Conservation (phyloP, 2,113 vertebrate species). For the Rhinolophus ferrumequinum region DNA sequence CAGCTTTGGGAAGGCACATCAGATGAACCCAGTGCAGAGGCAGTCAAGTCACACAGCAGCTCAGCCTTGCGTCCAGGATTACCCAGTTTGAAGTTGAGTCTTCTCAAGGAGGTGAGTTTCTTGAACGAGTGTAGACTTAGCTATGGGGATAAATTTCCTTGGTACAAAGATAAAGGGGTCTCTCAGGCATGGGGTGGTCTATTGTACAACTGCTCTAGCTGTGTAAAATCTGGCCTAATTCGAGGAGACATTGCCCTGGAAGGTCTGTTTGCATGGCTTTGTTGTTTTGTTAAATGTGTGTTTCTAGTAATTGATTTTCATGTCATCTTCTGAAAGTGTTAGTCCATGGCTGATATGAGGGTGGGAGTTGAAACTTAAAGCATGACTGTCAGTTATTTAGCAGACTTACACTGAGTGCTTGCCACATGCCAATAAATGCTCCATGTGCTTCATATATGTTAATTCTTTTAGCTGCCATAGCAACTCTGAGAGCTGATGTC, state of each 20-base stretch:
- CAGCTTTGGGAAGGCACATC: fast-evolving
- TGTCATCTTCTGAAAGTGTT: not conserved
- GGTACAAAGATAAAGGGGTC: not conserved
- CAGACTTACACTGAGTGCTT: no score
- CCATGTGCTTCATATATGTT: not conserved
- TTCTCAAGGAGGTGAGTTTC: constrained; percentile 7
- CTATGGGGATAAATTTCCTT: not conserved
- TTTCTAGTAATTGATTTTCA: not conserved
- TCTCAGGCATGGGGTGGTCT: no score
- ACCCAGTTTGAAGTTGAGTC: not conserved
- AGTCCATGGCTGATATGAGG: not conserved
- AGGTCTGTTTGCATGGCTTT: not conserved
- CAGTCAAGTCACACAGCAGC: fast-evolving
- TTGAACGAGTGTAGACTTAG: not conserved
- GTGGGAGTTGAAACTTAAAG: not conserved
- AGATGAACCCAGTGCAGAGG: no score
- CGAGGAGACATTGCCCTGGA: not conserved
- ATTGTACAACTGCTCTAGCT: not conserved
- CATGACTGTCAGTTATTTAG: not conserved
- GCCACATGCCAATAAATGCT: not conserved
- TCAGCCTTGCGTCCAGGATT: not conserved
- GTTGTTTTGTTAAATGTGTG: not conserved
- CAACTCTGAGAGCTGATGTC: not conserved
- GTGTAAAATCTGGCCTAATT: not conserved
- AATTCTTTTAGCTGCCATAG: no score